Conservation (phyloP, 2,113 vertebrate genomes). For the Perca fluviatilis region DNA sequence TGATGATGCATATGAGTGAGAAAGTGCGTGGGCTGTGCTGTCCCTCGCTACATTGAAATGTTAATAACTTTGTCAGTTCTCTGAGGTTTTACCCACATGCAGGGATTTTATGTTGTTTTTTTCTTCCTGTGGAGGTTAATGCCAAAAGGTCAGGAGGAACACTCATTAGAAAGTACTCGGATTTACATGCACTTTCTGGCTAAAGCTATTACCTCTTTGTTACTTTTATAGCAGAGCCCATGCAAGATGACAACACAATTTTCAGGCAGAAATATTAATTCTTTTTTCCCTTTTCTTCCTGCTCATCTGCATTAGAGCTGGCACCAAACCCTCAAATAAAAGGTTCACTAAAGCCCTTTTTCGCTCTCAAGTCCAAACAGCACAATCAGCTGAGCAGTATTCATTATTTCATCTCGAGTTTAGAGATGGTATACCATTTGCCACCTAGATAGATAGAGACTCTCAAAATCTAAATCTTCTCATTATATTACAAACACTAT, state of each 20-base stretch:
- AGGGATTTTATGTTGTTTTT: conserved; percentile 40
- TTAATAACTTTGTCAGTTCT: conserved; percentile 76
- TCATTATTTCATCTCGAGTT: conserved; percentile 46
- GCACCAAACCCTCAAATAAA: conserved; percentile 46
- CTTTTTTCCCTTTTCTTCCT: conserved; percentile 15
- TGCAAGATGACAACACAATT: conserved; percentile 38
- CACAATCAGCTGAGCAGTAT: conserved; percentile 26
- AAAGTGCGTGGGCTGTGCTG: conserved; percentile 70
- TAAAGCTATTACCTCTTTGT: conserved; percentile 50
- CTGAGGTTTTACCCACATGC: conserved; percentile 74
- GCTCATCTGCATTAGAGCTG: conserved; percentile 51
- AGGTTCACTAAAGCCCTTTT: conserved; percentile 68
- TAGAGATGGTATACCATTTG: conserved; percentile 14
- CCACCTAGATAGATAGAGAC: conserved; percentile 15
- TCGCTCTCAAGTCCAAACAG: conserved; percentile 53
- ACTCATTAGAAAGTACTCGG: conserved; percentile 70
- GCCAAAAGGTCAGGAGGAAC: conserved; percentile 56
- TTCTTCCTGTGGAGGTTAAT: conserved; percentile 65
- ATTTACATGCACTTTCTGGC: conserved; percentile 36
- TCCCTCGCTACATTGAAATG: conserved; percentile 69
- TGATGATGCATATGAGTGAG: conserved; percentile 54
- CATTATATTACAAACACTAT: conserved; percentile 22
- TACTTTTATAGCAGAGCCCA: conserved; percentile 39
- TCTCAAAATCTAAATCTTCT: conserved; percentile 23
- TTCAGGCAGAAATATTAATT: conserved; percentile 31